Conservation (phyloP, 2,888 invertebrate genomes). For the Campoletis raptor region DNA sequence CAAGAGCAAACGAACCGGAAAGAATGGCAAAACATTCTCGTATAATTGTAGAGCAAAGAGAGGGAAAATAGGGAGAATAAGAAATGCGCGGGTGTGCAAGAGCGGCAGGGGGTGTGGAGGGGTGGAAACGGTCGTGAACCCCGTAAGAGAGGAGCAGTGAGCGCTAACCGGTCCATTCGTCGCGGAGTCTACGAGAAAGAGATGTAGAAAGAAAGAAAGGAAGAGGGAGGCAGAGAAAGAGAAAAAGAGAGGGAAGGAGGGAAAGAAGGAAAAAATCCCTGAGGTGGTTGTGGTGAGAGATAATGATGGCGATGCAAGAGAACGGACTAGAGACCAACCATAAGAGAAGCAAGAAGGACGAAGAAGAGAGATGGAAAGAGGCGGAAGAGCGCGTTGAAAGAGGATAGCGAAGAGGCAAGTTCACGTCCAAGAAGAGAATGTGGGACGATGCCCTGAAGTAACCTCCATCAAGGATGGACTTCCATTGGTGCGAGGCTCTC, state of each 20-base stretch:
- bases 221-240: conserved; percentile 56
- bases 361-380: conserved; percentile 75
- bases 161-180: conserved; percentile 63
- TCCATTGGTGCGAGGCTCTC: conserved; percentile 73
- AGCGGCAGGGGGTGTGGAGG: conserved; percentile 21
- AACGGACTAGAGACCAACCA: conserved; percentile 32
- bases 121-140: conserved; percentile 42
- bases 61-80: conserved; percentile 47
- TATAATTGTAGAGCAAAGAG: conserved; percentile 38
- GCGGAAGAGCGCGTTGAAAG: conserved; percentile 77
- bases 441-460: conserved; percentile 84
- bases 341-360: conserved; percentile 65
- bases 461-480: conserved; percentile 85
- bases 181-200: conserved; percentile 39
- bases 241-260: conserved; percentile 60
- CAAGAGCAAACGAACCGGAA: conserved; percentile 13
- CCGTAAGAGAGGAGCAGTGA: conserved; percentile 33
- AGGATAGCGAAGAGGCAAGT: conserved; percentile 78
- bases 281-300: conserved; percentile 29
- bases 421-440: conserved; percentile 82
- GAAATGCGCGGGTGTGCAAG: conserved; percentile 45
- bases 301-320: conserved; percentile 61
- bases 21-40: conserved; percentile 8
- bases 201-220: conserved; percentile 52
- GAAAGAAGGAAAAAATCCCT: conserved; percentile 51